A percentile compares a stretch with the other conserved stretches of the same genome.
These are phyloP conservation scores for Chionomys nivalis DNA, from an alignment of 2,113 vertebrate genomes.

Conservation along the genomic window DNA sequence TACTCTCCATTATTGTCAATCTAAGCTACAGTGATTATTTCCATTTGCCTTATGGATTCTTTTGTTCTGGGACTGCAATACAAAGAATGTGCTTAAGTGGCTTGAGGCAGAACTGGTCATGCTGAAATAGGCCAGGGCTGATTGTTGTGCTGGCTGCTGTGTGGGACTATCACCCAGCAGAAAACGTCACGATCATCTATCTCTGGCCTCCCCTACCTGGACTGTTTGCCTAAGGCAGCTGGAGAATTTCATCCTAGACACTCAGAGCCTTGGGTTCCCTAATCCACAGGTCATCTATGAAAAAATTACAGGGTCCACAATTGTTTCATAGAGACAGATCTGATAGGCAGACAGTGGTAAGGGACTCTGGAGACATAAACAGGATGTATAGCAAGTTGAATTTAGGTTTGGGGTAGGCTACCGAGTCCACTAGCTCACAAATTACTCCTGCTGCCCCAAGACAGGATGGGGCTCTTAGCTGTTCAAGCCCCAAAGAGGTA, in stretches of 20 bases:
- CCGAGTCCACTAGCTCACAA: background rate
- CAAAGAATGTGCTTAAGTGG: background rate
- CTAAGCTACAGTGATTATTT: conserved; percentile 19
- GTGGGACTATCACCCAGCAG: background rate
- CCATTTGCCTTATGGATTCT: conserved; percentile 35
- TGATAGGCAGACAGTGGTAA: too few species aligned
- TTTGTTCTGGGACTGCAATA: background rate
- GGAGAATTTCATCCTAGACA: background rate
- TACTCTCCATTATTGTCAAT: background rate
- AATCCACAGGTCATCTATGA: too few species aligned
- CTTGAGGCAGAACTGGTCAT: background rate
- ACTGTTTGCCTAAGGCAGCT: background rate
- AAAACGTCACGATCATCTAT: fast-evolving
- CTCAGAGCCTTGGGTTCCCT: background rate
- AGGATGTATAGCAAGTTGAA: background rate
- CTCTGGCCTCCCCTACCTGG: too few species aligned
- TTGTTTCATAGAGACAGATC: background rate
- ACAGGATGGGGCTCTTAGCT: background rate
- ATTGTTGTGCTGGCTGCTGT: background rate
- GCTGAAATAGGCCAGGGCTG: background rate
- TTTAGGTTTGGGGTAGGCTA: background rate
- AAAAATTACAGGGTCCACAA: background rate
- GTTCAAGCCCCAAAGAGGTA: background rate
- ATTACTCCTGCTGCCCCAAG: background rate
- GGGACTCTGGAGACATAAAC: background rate